Evolutionary conservation across 2,888 invertebrate genomes (phyloP), one percentile per base, ranked within the genome.

Genomic region (Cheilosia vernalis): DNA sequence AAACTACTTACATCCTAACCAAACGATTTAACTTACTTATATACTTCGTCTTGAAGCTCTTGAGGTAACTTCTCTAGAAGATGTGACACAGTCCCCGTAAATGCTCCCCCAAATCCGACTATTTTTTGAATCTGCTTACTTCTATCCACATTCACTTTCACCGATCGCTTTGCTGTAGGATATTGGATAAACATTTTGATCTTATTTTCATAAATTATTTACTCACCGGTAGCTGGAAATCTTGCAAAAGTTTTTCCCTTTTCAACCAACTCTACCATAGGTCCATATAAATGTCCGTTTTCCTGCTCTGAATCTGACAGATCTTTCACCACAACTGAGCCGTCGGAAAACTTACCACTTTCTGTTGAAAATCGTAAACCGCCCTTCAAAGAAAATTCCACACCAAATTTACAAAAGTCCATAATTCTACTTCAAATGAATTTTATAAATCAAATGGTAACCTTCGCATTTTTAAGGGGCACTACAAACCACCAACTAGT

Each of bases 51-150:
- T 56, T 90, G 89, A 6, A 91, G 66, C 2, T 87, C 86, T 49
- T 89, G 84, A 2, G 88, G 74, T 19, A 91, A 67, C 44, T 88
- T 87, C 6, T 91, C 87, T 21, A 91, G 69, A 53, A 90, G 85
- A 63, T 91, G 87, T 3, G 91, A 90, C 3, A 94, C 94, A 0
- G 95, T 92, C 70, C 95, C 95, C 0, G 98, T 98, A 81, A 98
- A 96, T 0, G 97, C 96, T 0, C 97, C 98, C 0, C 98, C 98
- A 90, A 97, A 98, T 0, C 98, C 98, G 83, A 94, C 90, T 24
- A 98, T 95, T 24, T 89, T 93, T 91, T 98, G 98, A 88, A 93
- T 94, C 4, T 90, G 92, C 51, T 85, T 88, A 15, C 15, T 81
- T 56, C 85, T 60, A 17, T 85, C 24, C 4, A 85, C 44, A 6